Conservation (phyloP, 1,140 invertebrate species). For the Panagrolaimus sp. region DNA sequence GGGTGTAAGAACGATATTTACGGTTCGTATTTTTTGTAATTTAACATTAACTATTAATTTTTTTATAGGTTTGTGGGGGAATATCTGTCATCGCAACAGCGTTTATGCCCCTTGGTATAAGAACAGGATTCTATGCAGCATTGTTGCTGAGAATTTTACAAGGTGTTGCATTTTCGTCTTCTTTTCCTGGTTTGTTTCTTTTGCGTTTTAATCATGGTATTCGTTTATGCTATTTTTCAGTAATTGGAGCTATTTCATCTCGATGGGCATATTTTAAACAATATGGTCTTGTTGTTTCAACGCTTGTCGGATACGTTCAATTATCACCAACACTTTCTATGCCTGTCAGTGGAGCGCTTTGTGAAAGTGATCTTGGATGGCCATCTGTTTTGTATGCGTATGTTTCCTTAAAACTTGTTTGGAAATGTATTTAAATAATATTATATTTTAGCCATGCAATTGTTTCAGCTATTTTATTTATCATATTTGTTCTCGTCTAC, state of each 20-base stretch:
- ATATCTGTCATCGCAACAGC: slow-evolving; percentile 32
- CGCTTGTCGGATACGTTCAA: slow-evolving; percentile 44
- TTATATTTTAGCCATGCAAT: slow-evolving; percentile 32
- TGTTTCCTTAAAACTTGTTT: too few species aligned
- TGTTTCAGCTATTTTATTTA: slow-evolving; percentile 40
- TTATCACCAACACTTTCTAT: slow-evolving; percentile 48
- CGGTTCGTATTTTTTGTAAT: slow-evolving; percentile 29
- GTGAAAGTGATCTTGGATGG: slow-evolving; percentile 36
- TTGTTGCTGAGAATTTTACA: slow-evolving; percentile 31
- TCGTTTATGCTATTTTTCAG: background rate
- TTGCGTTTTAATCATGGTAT: too few species aligned
- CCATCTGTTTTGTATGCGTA: slow-evolving; percentile 50
- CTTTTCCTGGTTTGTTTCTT: slow-evolving; percentile 27
- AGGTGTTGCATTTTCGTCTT: slow-evolving; percentile 40
- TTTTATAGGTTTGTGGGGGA: too few species aligned
- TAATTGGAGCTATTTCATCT: slow-evolving; percentile 39
- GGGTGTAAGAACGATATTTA: slow-evolving; percentile 41
- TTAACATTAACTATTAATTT: background rate
- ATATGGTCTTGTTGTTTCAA: slow-evolving; percentile 43
- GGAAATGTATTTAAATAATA: too few species aligned
- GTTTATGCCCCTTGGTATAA: slow-evolving; percentile 34
- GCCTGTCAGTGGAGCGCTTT: slow-evolving; percentile 50
- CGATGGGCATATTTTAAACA: slow-evolving; percentile 48
- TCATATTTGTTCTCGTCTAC: slow-evolving; percentile 48
- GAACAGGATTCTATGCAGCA: slow-evolving; percentile 35